Evolutionary conservation across 2,888 invertebrate species (phyloP).

Genomic region (Lissocephala sabroskyi): DNA sequence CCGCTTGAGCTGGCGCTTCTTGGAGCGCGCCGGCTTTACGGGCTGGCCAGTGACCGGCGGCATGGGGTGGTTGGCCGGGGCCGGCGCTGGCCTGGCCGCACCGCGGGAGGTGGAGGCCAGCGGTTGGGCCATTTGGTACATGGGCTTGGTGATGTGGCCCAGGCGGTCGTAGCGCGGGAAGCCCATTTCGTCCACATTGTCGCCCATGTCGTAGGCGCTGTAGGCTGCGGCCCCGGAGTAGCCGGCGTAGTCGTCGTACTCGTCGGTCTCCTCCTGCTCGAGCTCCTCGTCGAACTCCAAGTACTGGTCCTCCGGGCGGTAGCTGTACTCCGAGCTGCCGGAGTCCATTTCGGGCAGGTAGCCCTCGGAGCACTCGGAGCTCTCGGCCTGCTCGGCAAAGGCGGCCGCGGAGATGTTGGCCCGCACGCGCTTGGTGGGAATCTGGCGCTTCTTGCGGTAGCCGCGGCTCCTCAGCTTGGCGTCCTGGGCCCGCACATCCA

Average conservation of each 20-base stretch:
- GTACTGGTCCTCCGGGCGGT: constrained; percentile 72
- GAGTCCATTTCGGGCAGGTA: constrained; percentile 80
- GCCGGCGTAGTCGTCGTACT: constrained; percentile 75
- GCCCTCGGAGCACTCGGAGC: constrained; percentile 80
- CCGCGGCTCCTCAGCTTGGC: constrained; percentile 80
- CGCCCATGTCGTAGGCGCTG: constrained; percentile 76
- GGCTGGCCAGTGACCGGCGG: constrained; percentile 71
- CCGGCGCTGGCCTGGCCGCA: constrained; percentile 27
- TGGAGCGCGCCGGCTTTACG: constrained; percentile 71
- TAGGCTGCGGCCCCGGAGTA: constrained; percentile 61
- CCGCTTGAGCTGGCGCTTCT: constrained; percentile 69
- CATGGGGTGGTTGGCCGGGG: constrained; percentile 67
- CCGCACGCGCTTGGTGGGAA: constrained; percentile 69
- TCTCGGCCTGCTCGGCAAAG: constrained; percentile 74
- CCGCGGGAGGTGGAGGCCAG: not conserved
- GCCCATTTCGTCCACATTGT: constrained; percentile 80
- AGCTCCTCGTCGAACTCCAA: constrained; percentile 72
- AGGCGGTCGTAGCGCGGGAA: constrained; percentile 78
- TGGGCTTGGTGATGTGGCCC: constrained; percentile 73
- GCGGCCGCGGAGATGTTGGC: constrained; percentile 61
- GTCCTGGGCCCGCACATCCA: constrained; percentile 78
- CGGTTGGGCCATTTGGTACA: constrained; percentile 48
- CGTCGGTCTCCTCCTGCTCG: constrained; percentile 73
- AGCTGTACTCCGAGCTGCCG: constrained; percentile 77
- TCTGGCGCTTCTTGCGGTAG: constrained; percentile 79